Percentiles rank a stretch among this genome's conserved stretches.
These are phyloP conservation scores for Pygocentrus nattereri DNA, from an alignment of 2,797 vertebrate genomes.

Conservation along the genomic window DNA sequence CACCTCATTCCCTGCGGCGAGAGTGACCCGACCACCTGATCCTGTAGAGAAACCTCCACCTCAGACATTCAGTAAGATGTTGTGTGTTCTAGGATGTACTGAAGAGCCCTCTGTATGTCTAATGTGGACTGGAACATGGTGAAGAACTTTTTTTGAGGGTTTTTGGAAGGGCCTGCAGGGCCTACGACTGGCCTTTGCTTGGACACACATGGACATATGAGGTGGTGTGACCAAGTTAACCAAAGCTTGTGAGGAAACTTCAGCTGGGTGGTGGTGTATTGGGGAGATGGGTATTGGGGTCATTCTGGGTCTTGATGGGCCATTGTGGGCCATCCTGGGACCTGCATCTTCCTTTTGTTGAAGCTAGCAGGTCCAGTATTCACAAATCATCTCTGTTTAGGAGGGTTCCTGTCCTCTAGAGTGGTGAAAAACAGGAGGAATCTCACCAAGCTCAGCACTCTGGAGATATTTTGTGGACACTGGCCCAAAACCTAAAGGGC, in stretches of 20 bases:
- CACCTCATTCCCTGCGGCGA: not conserved
- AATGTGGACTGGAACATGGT: constrained; percentile 43
- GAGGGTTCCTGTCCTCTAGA: not conserved
- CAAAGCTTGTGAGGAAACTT: constrained; percentile 83
- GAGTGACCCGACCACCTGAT: not conserved
- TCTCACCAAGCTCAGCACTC: not conserved
- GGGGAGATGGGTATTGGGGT: constrained; percentile 51
- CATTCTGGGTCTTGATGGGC: too few species aligned
- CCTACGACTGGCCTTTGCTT: constrained; percentile 71
- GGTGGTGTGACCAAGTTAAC: constrained; percentile 73
- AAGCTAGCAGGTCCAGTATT: not conserved
- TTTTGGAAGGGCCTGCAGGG: constrained; percentile 7
- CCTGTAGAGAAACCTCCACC: constrained; percentile 4
- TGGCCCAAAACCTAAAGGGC: constrained; percentile 14
- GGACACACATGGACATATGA: constrained; percentile 64
- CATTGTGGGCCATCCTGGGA: not conserved
- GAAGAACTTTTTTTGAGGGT: constrained; percentile 8
- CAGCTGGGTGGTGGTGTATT: constrained; percentile 71
- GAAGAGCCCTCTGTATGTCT: constrained; percentile 59
- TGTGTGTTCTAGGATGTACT: constrained; percentile 43
- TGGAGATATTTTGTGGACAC: constrained; percentile 1
- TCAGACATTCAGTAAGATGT: constrained; percentile 25
- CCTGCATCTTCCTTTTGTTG: not conserved
- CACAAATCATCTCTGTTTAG: not conserved
- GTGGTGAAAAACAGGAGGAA: not conserved